Evolutionary conservation across 2,113 vertebrate species (phyloP), one percentile per base, ranked within the genome.

Genomic region (Lophotis ruficrista): DNA sequence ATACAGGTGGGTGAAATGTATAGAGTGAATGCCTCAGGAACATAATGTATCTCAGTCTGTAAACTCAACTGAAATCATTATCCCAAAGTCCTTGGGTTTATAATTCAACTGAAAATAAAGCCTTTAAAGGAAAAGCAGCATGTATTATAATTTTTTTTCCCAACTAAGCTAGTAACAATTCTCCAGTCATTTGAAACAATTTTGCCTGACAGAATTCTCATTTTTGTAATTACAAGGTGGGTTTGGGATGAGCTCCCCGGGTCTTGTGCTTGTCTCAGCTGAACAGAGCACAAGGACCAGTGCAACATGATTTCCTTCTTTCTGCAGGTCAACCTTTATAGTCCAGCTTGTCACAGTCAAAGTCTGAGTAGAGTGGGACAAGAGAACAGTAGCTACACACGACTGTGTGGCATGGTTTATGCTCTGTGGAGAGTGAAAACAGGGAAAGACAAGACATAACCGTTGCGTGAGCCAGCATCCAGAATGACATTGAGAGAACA

Each of bases 21-120:
- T 24, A 9, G n/a, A 66, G 14, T 23, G 25, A 84, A 53, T n/a
- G 25, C 12, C 38, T 93, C 43, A 53, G 27, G 53, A 88, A 64
- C 0, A 0, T 50, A 68, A 72, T 21, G 3, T 76, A 48, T 90
- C 0, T 0, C 14, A 38, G 25, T 65, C 35, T 57, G 9, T 77
- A 30, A 76, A 69, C 12, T 45, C 14, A n/a, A 41, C 14, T 86
- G 66, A 83, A 73, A 88, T 80, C 2, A 25, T 70, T 86, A 70
- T 50, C 60, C 21, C 35, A 33, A 69, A 69, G 33, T 65, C 24
- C 45, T 57, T 83, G 24, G 6, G 9, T 85, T 94, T 83, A n/a
- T 80, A 82, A 62, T 45, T 45, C 23, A 54, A 71, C 24, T 76
- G 51, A 23, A 71, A 75, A 65, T 68, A 56, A 89, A 83, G 3